These are phyloP conservation scores for Hassar affinis DNA, from an alignment of 2,113 vertebrate species.

Conservation along the genomic window DNA sequence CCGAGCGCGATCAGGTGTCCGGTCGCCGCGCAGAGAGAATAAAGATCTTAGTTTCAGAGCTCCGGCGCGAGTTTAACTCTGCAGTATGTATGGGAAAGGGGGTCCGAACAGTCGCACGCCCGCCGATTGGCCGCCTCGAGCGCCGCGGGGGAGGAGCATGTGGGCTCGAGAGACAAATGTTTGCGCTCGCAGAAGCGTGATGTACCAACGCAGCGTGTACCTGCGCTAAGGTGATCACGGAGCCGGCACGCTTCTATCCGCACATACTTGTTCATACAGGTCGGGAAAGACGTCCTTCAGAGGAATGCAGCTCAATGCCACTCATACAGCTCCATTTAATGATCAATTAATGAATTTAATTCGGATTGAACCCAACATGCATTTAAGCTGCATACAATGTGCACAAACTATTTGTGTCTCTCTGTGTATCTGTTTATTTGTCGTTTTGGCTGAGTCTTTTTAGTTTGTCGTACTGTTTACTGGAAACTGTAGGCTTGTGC, in stretches of 20 bases:
- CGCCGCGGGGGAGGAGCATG: conserved; percentile 49
- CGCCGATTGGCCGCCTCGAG: conserved; percentile 51
- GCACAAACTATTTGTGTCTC: neutral
- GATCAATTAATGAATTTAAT: neutral
- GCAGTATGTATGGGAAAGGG: conserved; percentile 50
- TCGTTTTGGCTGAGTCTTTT: conserved; percentile 33
- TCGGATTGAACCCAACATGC: neutral
- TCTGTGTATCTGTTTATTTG: conserved; percentile 20
- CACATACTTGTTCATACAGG: neutral
- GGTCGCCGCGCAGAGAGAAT: conserved; percentile 72
- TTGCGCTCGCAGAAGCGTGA: conserved; percentile 47
- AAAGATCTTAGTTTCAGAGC: conserved; percentile 51
- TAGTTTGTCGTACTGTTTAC: conserved; percentile 48
- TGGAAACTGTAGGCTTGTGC: conserved; percentile 46
- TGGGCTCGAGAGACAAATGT: conserved; percentile 48
- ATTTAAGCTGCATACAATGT: neutral
- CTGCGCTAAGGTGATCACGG: conserved; percentile 48
- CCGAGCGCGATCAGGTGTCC: conserved; percentile 90
- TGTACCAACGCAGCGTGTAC: conserved; percentile 33
- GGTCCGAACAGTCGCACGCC: conserved; percentile 44
- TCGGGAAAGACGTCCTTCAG: neutral
- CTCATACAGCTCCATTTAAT: neutral
- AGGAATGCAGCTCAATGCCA: neutral
- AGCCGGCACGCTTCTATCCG: neutral
- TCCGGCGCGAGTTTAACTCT: conserved; percentile 55